Conservation (phyloP, 2,888 invertebrate genomes). For the Lasioglossum vierecki region DNA sequence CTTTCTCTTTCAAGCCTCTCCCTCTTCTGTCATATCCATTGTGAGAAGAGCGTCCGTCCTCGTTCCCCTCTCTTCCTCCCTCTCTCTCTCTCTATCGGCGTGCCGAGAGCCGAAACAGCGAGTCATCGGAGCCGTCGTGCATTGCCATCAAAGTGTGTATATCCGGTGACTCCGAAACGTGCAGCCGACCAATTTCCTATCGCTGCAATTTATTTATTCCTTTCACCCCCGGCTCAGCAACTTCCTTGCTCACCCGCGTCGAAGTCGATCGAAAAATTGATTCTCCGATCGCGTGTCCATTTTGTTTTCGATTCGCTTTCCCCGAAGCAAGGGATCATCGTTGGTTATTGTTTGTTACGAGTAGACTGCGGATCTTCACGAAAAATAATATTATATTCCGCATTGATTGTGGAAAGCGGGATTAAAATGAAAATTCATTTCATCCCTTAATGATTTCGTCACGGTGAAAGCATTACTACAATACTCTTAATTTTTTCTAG, state of each 20-base stretch:
- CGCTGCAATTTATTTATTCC: slow-evolving; percentile 2
- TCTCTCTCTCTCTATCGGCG: slow-evolving; percentile 1
- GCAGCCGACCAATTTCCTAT: slow-evolving; percentile 2
- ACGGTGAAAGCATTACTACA: no score
- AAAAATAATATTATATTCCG: no score
- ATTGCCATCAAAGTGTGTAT: slow-evolving; percentile 33
- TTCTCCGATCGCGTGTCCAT: not conserved
- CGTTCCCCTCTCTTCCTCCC: not conserved
- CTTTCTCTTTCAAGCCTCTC: not conserved
- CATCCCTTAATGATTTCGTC: no score
- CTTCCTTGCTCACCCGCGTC: not conserved
- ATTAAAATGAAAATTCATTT: no score
- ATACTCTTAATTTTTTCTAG: no score
- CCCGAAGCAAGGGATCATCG: not conserved
- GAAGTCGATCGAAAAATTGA: not conserved
- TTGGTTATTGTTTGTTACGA: no score
- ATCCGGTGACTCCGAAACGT: slow-evolving; percentile 39
- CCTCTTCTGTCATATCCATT: not conserved
- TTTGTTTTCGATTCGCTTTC: not conserved
- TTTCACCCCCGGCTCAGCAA: not conserved
- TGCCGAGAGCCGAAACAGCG: slow-evolving; percentile 39
- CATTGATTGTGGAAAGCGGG: no score
- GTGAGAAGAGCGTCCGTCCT: not conserved
- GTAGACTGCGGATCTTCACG: no score
- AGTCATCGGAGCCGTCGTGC: slow-evolving; percentile 41